Evolutionary conservation across 2,113 vertebrate genomes (phyloP), one percentile per base, ranked within the genome.

Genomic region (Puntigrus tetrazona): DNA sequence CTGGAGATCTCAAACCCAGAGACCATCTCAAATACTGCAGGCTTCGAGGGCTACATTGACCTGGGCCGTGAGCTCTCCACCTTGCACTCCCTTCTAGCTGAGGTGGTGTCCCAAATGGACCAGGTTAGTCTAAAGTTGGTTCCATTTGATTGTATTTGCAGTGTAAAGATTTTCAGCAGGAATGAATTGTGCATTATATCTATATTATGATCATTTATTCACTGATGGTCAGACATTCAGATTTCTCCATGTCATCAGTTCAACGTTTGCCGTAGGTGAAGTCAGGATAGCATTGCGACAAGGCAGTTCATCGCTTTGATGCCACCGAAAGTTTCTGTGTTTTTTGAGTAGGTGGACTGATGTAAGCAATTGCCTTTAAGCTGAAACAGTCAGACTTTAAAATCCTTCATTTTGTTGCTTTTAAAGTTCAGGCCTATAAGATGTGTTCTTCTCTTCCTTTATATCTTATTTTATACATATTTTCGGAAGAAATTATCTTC

Each of bases 31-130:
- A 98, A 98, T 93, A 98, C 97, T 0, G 97, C 97, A 0, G 97
- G 98, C 83, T 99, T 99, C 1, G 98, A 99, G 91, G 98, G 98
- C 47, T 99, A 99, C 91, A 99, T 99, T 0, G 98, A 99, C 91
- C 93, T 99, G 81, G 98, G 98, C 88, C 94, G 97, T 5, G 98
- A 99, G 61, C 95, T 99, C 36, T 98, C 97, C 82, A 98, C 96
- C 0, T 90, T 99, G 90, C 98, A 99, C 92, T 96, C 96, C 0
- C 95, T 99, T 3, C 96, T 99, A 61, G 97, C 96, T 85, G 98
- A 99, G 86, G 97, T 98, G 18, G 92, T 98, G 85, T 96, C 95
- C 59, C 97, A 96, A 45, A 95, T 97, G 92, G 98, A 99, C 61
- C 97, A 98, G 97, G 98, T 98, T 89, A 75, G 85, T 50, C n/a